phyloP scores from a whole-genome alignment of 1,140 invertebrate species.

The Conopomorpha cramerella region DNA sequence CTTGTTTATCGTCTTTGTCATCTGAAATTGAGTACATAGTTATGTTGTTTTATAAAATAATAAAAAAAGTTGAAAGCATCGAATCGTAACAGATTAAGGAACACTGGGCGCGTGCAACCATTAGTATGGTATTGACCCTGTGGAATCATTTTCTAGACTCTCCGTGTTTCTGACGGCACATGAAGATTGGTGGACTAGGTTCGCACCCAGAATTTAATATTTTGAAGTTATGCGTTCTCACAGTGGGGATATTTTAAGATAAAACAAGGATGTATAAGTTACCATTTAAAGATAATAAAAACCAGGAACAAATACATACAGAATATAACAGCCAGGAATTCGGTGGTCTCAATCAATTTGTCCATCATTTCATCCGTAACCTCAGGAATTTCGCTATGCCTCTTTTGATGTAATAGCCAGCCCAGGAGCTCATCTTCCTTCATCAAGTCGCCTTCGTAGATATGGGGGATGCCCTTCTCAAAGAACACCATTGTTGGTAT shows the following conservation, averaged over 20 bases:
- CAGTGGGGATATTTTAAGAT: conserved; percentile 1
- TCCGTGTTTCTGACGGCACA: too few species aligned
- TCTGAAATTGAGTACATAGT: conserved; percentile 67
- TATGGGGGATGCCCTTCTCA: conserved; percentile 83
- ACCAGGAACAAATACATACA: conserved; percentile 80
- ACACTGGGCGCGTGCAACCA: too few species aligned
- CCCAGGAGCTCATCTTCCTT: conserved; percentile 89
- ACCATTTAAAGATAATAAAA: conserved; percentile 81
- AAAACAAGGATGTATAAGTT: conserved; percentile 4
- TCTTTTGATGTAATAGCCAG: conserved; percentile 88
- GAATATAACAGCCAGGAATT: conserved; percentile 83
- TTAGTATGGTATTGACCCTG: too few species aligned
- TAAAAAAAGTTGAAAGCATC: too few species aligned
- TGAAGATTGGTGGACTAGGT: too few species aligned
- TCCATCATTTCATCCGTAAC: conserved; percentile 94
- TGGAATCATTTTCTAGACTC: too few species aligned
- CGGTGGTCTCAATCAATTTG: conserved; percentile 79
- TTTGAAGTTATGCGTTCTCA: neutral
- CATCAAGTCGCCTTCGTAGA: conserved; percentile 89
- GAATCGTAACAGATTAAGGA: too few species aligned
- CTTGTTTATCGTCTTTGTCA: conserved; percentile 88
- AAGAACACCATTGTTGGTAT: conserved; percentile 85
- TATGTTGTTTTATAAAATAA: too few species aligned
- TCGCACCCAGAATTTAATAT: too few species aligned
- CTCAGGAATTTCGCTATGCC: conserved; percentile 89